Conservation (phyloP, 1,140 invertebrate genomes). For the Achatina immaculata region DNA sequence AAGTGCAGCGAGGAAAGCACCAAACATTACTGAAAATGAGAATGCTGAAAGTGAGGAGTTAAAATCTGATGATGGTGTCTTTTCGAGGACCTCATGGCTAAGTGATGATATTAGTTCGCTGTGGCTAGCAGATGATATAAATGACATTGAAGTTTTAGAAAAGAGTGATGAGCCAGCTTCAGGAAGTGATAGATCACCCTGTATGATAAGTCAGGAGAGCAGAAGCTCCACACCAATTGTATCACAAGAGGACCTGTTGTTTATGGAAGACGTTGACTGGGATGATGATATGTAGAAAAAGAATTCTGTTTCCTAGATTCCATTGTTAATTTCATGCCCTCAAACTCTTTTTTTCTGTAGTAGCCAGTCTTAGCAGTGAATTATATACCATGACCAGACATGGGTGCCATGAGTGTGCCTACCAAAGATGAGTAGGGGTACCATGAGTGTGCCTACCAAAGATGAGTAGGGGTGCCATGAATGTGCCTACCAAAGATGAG, state of each 20-base stretch:
- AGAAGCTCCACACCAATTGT: not conserved
- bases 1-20: not conserved
- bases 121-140: not conserved
- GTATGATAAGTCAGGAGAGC: not conserved
- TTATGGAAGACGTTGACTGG: not conserved
- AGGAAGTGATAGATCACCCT: not conserved
- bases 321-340: no score
- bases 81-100: not conserved
- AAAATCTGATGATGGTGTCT: not conserved
- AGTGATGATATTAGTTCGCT: not conserved
- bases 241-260: not conserved
- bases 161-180: not conserved
- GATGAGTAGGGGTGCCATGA: no score
- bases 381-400: no score
- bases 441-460: no score
- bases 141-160: not conserved
- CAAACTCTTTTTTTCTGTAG: no score
- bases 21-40: not conserved
- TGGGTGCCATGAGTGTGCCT: no score
- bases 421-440: no score
- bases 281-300: constrained; percentile 4
- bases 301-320: no score
- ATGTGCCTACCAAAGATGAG: no score
- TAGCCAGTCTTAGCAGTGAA: no score
- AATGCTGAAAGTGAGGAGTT: not conserved